Conservation (phyloP, 2,113 vertebrate genomes). For the Callorhinus ursinus region DNA sequence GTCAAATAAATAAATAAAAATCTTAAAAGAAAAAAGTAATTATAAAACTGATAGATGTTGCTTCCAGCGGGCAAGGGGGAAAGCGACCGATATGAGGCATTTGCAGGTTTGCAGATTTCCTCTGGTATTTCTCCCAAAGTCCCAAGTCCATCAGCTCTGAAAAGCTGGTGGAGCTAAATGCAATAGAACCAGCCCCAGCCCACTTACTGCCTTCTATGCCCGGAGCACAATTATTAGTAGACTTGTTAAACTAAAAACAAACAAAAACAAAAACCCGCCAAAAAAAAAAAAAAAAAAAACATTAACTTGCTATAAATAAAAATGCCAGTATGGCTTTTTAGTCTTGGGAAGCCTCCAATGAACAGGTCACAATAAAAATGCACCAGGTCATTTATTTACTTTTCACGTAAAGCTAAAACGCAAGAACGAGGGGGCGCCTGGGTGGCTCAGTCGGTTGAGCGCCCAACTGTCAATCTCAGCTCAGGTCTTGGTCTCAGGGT, state of each 20-base stretch:
- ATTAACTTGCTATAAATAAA: background rate
- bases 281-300: background rate
- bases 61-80: accelerated
- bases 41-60: background rate
- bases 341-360: background rate
- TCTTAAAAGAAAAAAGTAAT: background rate
- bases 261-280: background rate
- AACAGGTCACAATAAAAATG: background rate
- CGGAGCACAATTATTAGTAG: background rate
- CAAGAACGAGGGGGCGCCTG: background rate
- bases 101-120: too few species aligned
- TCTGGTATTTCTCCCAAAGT: background rate
- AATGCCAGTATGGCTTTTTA: background rate
- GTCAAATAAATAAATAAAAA: too few species aligned
- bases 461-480: background rate
- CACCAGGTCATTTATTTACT: background rate
- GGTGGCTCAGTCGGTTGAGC: background rate
- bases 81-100: accelerated
- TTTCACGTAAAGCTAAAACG: background rate
- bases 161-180: accelerated
- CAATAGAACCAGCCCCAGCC: accelerated
- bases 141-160: background rate
- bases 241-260: background rate
- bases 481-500: background rate
- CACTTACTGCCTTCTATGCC: accelerated